These are phyloP conservation scores for Orchestia grillus DNA, from an alignment of 1,140 invertebrate genomes.

Conservation along the genomic window DNA sequence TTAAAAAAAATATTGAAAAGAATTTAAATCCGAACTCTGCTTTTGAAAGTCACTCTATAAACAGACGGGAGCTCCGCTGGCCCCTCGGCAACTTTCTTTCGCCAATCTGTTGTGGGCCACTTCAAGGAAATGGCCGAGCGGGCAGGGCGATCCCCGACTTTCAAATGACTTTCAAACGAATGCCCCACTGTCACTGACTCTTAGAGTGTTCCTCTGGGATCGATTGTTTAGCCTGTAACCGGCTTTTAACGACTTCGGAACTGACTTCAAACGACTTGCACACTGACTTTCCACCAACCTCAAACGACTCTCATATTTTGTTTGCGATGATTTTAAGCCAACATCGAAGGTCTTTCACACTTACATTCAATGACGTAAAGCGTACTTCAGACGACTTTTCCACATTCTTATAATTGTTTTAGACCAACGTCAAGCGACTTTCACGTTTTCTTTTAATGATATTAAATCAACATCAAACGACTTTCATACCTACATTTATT, in stretches of 20 bases:
- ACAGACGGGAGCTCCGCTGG: not conserved
- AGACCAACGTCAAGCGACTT: too few species aligned
- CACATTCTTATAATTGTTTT: not conserved
- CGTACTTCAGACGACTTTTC: not conserved
- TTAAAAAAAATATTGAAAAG: too few species aligned
- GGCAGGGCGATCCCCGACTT: not conserved
- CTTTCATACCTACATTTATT: too few species aligned
- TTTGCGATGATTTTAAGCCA: too few species aligned
- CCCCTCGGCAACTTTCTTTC: not conserved
- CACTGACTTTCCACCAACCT: not conserved
- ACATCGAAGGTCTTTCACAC: too few species aligned
- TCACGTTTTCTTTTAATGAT: too few species aligned
- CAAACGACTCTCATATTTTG: too few species aligned
- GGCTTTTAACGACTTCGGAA: not conserved
- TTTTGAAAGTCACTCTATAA: not conserved
- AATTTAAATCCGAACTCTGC: not conserved
- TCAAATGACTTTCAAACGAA: not conserved
- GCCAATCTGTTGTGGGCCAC: not conserved
- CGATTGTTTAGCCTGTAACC: too few species aligned
- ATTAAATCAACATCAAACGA: too few species aligned
- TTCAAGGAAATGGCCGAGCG: not conserved
- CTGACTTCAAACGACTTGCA: not conserved
- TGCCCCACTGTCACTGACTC: not conserved
- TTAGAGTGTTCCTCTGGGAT: not conserved
- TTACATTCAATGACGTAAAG: too few species aligned